Evolutionary conservation across 2,888 invertebrate genomes (phyloP), one percentile per base, ranked within the genome.

Genomic region (Venusia cambrica): DNA sequence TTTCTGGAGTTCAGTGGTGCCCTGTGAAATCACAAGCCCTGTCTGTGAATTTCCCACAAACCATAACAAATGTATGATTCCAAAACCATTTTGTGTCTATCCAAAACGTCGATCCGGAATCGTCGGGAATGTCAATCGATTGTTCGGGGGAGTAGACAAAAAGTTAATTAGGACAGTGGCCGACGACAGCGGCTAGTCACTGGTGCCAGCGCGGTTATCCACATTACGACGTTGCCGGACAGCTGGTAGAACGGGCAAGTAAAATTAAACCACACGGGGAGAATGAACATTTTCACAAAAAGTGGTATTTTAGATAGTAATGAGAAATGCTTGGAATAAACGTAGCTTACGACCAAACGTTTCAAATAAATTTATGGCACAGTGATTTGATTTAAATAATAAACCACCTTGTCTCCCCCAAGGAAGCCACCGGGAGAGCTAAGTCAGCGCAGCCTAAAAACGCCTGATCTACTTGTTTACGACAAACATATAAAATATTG

Each of bases 91-190:
- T 45, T 49, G n/a, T 56, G 45, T 56, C 54, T 48, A 54, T 41
- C 45, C 48, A 48, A 51, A 53, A 49, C 50, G 48, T 49, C 51
- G 60, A 48, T 56, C 54, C 60, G 52, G 58, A 59, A 55, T 60
- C 59, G 59, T 54, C 48, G 51, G 71, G 73, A 73, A 77, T 76
- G 69, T 62, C 61, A 59, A 62, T 62, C 66, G 67, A 75, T 72
- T 69, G 74, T 69, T 61, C 59, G 57, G 51, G 51, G 50, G 45
- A 48, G 57, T 54, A 73, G 69, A 76, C 76, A 80, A 83, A 81
- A 83, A 83, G 78, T 80, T 80, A 83, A 83, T 83, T 81, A 83
- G 74, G 73, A 49, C 62, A 45, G 62, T 58, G 64, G 67, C 52
- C 67, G 62, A 62, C 67, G 67, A 69, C 69, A 70, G 60, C 43